phyloP scores from a whole-genome alignment of 2,888 invertebrate genomes.

The Caenorhabditis sp. region DNA sequence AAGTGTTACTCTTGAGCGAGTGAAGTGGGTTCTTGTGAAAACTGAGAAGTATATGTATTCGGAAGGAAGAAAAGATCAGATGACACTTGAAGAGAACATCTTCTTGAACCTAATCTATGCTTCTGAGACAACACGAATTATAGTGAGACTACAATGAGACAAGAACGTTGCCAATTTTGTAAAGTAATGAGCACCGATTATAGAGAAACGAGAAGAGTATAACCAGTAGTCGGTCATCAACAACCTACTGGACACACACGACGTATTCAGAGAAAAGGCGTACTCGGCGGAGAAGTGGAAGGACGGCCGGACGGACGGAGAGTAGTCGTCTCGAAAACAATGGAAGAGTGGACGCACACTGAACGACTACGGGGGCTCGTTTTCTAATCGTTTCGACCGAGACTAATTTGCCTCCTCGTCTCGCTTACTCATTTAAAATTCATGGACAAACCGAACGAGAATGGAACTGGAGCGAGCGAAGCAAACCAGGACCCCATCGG shows the following conservation, averaged over 20 bases:
- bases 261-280: constrained; percentile 12
- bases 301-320: not conserved
- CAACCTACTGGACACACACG: constrained; percentile 15
- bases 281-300: constrained; percentile 18
- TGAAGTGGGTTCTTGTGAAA: too few species aligned
- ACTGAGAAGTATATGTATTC: not conserved
- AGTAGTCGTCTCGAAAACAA: constrained; percentile 21
- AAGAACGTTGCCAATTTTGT: not conserved
- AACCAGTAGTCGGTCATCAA: constrained; percentile 11
- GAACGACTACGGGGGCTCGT: constrained; percentile 29
- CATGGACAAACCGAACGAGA: constrained; percentile 16
- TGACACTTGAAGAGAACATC: constrained; percentile 9
- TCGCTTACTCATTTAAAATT: constrained; percentile 37
- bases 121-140: not conserved
- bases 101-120: not conserved
- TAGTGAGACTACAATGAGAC: not conserved
- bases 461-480: not conserved
- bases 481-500: not conserved
- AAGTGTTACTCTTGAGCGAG: too few species aligned
- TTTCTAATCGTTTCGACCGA: constrained; percentile 39
- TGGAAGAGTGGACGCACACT: constrained; percentile 15
- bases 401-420: constrained; percentile 37
- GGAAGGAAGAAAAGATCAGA: constrained; percentile 12
- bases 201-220: constrained; percentile 2
- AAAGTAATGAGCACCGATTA: constrained; percentile 45